These are phyloP conservation scores for Tanypteryx hageni DNA, from an alignment of 2,888 invertebrate species.

Conservation along the genomic window DNA sequence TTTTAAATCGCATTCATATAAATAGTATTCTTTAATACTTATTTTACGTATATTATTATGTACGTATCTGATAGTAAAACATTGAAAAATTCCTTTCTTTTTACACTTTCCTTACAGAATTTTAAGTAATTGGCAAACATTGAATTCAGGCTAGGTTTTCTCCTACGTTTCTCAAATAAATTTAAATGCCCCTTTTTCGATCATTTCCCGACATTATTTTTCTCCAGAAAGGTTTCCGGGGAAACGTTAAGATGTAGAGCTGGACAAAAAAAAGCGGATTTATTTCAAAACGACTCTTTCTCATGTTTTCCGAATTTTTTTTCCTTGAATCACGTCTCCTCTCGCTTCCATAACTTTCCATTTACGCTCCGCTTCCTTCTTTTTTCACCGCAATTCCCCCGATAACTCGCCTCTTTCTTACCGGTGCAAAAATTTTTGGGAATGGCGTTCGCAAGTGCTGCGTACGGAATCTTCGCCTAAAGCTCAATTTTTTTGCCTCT, in stretches of 20 bases:
- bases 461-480: constrained; percentile 26
- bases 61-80: too few species aligned
- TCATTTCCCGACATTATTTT: too few species aligned
- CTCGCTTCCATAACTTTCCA: constrained; percentile 33
- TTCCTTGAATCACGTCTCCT: constrained; percentile 5
- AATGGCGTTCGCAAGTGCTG: not conserved
- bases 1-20: too few species aligned
- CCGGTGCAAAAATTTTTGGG: not conserved
- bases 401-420: constrained; percentile 48
- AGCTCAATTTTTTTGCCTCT: constrained; percentile 25
- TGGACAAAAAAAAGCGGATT: constrained; percentile 13
- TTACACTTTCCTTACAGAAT: too few species aligned
- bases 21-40: too few species aligned
- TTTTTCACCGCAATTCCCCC: constrained; percentile 22
- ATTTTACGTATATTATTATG: too few species aligned
- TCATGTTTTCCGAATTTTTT: not conserved
- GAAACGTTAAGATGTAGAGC: not conserved
- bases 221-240: not conserved
- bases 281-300: constrained; percentile 14
- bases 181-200: too few species aligned
- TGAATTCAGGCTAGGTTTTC: too few species aligned
- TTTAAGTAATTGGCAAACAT: too few species aligned
- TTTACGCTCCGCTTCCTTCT: constrained; percentile 24
- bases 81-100: too few species aligned
- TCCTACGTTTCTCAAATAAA: too few species aligned